These are phyloP conservation scores for Apodemus agrarius DNA, from an alignment of 2,797 vertebrate genomes.

Conservation along the genomic window DNA sequence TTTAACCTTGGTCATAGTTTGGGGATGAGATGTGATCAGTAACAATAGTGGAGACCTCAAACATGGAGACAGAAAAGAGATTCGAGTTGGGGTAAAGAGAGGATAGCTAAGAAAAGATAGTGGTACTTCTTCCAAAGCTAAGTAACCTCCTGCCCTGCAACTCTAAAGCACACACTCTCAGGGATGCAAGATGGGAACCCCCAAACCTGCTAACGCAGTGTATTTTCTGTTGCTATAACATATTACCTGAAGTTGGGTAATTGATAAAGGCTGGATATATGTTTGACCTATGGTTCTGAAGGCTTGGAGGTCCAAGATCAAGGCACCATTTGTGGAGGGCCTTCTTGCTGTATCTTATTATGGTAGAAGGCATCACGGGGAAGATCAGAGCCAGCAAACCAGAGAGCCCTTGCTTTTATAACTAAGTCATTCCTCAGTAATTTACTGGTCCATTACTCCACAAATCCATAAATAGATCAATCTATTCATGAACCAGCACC, in stretches of 20 bases:
- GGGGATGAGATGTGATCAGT: not conserved
- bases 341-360: not conserved
- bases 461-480: not conserved
- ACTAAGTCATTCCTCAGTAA: not conserved
- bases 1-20: not conserved
- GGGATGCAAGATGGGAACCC: not conserved
- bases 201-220: not conserved
- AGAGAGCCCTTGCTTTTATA: not conserved
- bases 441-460: not conserved
- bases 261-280: not conserved
- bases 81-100: not conserved
- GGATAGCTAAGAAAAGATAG: not conserved
- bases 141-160: accelerated
- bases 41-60: not conserved
- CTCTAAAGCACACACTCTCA: not conserved
- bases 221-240: not conserved
- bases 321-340: not conserved
- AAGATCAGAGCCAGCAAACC: not conserved
- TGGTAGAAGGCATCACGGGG: not conserved
- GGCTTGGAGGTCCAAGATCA: not conserved
- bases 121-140: not conserved
- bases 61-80: not conserved
- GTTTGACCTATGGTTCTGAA: not conserved
- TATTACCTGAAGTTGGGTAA: not conserved
- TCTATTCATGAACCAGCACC: not conserved